Base-by-base conservation (phyloP, 2,888 invertebrate species). In the Oxyteleia sp. region DNA sequence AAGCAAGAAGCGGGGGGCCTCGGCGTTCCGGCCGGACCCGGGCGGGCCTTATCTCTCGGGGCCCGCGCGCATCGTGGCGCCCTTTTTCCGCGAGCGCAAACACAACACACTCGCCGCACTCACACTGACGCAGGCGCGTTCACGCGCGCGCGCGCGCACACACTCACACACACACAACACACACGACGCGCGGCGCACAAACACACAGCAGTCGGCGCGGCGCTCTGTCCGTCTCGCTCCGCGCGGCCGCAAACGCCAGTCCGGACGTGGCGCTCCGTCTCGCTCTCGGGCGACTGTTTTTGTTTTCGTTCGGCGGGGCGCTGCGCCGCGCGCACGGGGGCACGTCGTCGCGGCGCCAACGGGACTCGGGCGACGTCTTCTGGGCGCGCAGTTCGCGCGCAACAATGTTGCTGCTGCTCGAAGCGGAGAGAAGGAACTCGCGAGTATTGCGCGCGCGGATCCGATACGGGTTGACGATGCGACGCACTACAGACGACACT, bases 1-100 rank as follows among this genome's bases (percentile, higher is more conserved):
- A 32, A 32, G 32, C 32, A n/a, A n/a, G n/a, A 32, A 32, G 32
- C 32, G 41, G 51, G 49, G 45, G 66, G 66, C 66, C 49, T 20
- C 57, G 75, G 66, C 49, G 47, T 23, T 41, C 51, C 53, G 59
- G 76, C 68, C 76, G 68, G 76, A 61, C 76, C 76, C 76, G 68
- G 76, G 61, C 51, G 76, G 76, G 76, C 76, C 76, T 76, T 76
- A 76, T 76, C 68, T 61, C 20, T 66, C 63, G 59, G 76, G 76
- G 61, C 76, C 76, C 43, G 51, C 59, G 26, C 76, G 68, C 66
- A 66, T 66, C 66, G 59, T 76, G 76, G 66, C 76, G 76, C 76
- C 66, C 66, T 68, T 68, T 64, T 76, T 66, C 59, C 43, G 20
- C 59, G 49, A 66, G 10, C 32, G 51, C 66, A 49, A 68, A n/a